Evolutionary conservation across 2,113 vertebrate species (phyloP), one percentile per base, ranked within the genome.

Genomic region (Lepisosteus osseus): DNA sequence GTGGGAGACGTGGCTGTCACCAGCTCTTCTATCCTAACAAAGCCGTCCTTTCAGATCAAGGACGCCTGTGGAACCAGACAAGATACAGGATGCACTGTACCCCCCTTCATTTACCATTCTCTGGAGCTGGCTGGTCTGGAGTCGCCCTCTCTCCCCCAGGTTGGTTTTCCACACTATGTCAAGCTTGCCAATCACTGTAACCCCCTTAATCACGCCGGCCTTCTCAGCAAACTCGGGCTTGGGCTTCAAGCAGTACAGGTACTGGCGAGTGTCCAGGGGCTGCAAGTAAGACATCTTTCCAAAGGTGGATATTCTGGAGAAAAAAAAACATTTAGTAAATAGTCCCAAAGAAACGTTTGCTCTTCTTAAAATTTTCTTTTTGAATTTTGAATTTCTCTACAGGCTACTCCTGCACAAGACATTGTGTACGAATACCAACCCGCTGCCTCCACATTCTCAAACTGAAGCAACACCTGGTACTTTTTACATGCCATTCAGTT

Each of bases 101-200:
- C 12, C 0, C 14, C 15, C 14, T 42, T 7, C 47, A 3, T 84
- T 76, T 83, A 98, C 97, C 97, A 99, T 98, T 90, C 97, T 92
- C 74, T 99, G 97, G 4, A 99, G 94, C 77, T 99, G 97, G 74
- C 97, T 99, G 74, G 97, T 99, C 86, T 99, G 97, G 63, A 99
- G 83, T 76, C 97, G 90, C 78, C 97, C 97, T 68, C 94, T 89
- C 89, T 99, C 97, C 66, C 97, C 97, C 40, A 99, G 88, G 56
- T 99, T 99, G 71, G 97, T 99, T 87, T 98, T 99, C 97, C 97
- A 99, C 2, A 99, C 97, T 29, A 99, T 99, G 83, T 99, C 97
- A n/a, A 99, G 79, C 79, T 99, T 99, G 43, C 97, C 97, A 8
- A 99, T 98, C 41, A 98, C 96, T 0, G 97, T 99, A 76, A 99